Evolutionary conservation across 2,113 vertebrate genomes (phyloP).

Genomic region (Arvicanthis niloticus): DNA sequence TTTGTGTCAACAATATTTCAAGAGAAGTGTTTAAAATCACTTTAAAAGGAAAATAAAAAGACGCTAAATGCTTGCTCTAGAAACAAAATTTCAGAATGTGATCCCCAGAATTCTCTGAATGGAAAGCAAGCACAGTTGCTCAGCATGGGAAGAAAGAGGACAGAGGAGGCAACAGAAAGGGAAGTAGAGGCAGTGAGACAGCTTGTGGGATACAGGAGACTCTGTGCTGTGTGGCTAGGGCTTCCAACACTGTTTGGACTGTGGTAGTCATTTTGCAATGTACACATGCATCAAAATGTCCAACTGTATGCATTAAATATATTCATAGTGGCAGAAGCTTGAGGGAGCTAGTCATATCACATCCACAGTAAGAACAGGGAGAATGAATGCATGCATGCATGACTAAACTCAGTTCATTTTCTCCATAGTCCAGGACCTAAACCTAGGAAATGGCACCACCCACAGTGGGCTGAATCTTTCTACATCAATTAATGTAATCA

Average conservation of each 20-base stretch:
- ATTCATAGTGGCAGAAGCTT: not conserved
- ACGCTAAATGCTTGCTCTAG: not conserved
- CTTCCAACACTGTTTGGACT: not conserved
- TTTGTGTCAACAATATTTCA: not conserved
- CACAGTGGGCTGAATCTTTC: not conserved
- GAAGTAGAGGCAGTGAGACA: not conserved
- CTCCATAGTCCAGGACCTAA: not conserved
- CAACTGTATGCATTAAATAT: not conserved
- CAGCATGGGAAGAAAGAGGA: not conserved
- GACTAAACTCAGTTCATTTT: not conserved
- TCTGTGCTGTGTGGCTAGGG: too few relatives aligned
- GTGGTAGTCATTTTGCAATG: not conserved
- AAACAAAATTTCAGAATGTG: not conserved
- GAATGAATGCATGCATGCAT: not conserved
- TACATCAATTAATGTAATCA: not conserved
- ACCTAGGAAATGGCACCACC: not conserved
- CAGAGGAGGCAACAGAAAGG: not conserved
- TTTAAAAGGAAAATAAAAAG: not conserved
- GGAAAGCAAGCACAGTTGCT: not conserved
- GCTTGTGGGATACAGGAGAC: fast-evolving
- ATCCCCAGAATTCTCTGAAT: not conserved
- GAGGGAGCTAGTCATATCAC: not conserved
- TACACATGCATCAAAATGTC: not conserved
- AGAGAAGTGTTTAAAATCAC: not conserved
- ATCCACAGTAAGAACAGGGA: not conserved